A percentile compares a stretch with the other conserved stretches of the same genome.
Evolutionary conservation across 2,113 vertebrate genomes (phyloP).

Genomic region (Bettongia penicillata): DNA sequence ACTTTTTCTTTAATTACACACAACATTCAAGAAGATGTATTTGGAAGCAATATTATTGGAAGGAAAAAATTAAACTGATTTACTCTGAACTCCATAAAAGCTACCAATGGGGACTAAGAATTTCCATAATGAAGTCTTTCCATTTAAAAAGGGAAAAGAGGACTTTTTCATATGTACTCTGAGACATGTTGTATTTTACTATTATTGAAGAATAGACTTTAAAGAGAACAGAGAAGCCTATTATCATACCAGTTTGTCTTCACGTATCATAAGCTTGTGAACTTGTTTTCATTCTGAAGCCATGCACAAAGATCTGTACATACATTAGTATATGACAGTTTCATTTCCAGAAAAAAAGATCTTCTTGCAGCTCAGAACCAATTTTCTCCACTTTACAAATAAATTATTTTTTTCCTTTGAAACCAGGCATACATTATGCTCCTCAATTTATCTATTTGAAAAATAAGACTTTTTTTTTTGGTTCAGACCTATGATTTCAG

Average conservation of each 20-base stretch:
- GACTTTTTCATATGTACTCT: constrained; percentile 11
- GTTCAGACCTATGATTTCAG: background rate
- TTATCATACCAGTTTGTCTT: background rate
- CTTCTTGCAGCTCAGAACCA: background rate
- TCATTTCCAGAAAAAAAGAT: background rate
- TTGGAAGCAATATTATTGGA: constrained; percentile 70
- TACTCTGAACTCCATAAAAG: constrained; percentile 54
- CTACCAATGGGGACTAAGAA: constrained; percentile 49
- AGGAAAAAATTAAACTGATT: constrained; percentile 69
- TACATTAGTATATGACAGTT: constrained; percentile 20
- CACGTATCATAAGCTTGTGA: background rate
- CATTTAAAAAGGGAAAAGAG: constrained; percentile 1
- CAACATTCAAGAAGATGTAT: constrained; percentile 76
- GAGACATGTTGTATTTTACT: constrained; percentile 23
- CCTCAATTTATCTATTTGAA: background rate
- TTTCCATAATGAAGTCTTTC: constrained; percentile 56
- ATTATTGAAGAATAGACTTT: constrained; percentile 55
- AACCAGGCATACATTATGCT: background rate
- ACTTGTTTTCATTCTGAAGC: constrained; percentile 18
- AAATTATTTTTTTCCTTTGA: background rate
- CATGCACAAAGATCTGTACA: background rate
- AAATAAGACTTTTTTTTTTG: background rate
- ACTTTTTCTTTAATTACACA: constrained; percentile 70
- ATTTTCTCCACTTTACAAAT: background rate
- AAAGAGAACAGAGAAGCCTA: constrained; percentile 50